Evolutionary conservation across 2,113 vertebrate genomes (phyloP), one percentile per base, ranked within the genome.

Genomic region (Reinhardtius hippoglossoides): DNA sequence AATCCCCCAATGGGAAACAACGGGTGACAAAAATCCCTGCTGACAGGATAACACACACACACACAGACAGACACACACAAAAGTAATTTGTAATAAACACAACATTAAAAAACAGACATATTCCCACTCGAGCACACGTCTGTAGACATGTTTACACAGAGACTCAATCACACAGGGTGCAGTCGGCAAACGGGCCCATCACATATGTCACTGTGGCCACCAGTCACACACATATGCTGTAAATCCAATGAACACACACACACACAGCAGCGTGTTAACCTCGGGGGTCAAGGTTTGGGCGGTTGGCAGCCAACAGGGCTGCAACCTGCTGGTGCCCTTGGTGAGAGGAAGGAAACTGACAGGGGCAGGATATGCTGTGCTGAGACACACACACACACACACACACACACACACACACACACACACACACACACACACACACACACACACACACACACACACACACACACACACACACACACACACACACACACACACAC

Each of bases 271-370:
- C 46, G 71, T 3, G 67, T 35, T 88, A 78, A 91, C 80, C 79
- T 90, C n/a, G 3, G 86, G 87, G 90, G 89, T 91, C 88, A 93
- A 89, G 85, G 90, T 90, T 88, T 89, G 82, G 83, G 61, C 57
- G 72, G 79, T 74, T 85, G 78, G 80, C 87, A 87, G 84, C 89
- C 89, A 89, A 87, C 64, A 54, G 69, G 78, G 62, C 50, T 76
- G 74, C 40, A 78, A 69, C 84, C 87, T 80, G 83, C 88, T 87
- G 90, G 87, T 90, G 86, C 89, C 84, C 87, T 92, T 89, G 91
- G 87, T 83, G 55, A 83, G 71, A 48, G 66, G 78, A 35, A 77
- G 67, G 76, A 86, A 76, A 66, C 74, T 70, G 74, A 78, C 78
- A 48, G 75, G 76, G 72, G 66, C 59, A 82, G 23, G 73, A 83